Percentiles rank a stretch among this genome's conserved stretches.
Conservation (phyloP, 2,888 invertebrate species). For the Pinctada fucata region DNA sequence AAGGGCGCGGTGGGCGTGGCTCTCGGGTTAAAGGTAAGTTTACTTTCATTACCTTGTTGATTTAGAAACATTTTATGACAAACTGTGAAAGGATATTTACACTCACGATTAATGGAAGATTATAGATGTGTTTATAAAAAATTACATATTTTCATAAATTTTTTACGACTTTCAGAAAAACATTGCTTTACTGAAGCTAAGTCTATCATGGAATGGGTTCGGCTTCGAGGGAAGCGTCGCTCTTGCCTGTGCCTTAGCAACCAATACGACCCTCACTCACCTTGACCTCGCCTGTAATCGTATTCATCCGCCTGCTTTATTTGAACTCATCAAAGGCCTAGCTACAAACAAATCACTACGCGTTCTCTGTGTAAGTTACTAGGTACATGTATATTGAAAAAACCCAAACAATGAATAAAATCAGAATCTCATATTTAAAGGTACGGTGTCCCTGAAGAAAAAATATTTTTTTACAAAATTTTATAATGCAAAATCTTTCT, state of each 20-base stretch:
- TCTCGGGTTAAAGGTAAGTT: slow-evolving; percentile 51
- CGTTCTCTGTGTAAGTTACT: slow-evolving; percentile 56
- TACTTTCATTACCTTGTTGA: background rate
- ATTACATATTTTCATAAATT: background rate
- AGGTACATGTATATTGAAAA: background rate
- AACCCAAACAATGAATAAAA: background rate
- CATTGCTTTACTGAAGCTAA: slow-evolving; percentile 48
- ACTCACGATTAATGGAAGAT: background rate
- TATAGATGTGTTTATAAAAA: background rate
- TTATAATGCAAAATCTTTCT: too few relatives aligned
- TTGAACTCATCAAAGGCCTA: slow-evolving; percentile 66
- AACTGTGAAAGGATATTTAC: background rate
- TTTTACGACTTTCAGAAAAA: slow-evolving; percentile 48
- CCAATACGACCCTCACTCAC: slow-evolving; percentile 58
- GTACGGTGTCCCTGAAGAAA: too few relatives aligned
- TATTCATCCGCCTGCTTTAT: slow-evolving; percentile 67
- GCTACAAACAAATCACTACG: slow-evolving; percentile 62
- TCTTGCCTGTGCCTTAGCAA: slow-evolving; percentile 56
- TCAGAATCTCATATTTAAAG: too few relatives aligned
- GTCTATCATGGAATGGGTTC: slow-evolving; percentile 73
- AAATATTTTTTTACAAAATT: too few relatives aligned
- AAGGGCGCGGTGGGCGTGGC: slow-evolving; percentile 55
- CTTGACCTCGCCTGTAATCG: slow-evolving; percentile 69
- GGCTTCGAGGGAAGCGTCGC: slow-evolving; percentile 69
- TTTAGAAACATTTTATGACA: background rate